Evolutionary conservation across 2,888 invertebrate species (phyloP).

Genomic region (Tetropium fuscum): DNA sequence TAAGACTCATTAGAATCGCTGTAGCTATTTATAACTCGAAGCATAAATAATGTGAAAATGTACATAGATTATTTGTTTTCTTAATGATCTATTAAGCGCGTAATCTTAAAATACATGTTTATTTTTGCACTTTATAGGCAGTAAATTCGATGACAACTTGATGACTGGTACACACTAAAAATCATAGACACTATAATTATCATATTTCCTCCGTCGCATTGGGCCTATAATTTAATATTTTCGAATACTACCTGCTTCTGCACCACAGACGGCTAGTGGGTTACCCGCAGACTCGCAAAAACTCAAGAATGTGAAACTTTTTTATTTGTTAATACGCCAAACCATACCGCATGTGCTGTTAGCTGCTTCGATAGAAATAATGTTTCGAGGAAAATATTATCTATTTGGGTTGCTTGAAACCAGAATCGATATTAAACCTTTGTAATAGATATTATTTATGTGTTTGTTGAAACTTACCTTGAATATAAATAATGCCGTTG

Average conservation of each 20-base stretch:
- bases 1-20: background rate
- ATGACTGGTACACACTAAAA: conserved; percentile 12
- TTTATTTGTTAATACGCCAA: conserved; percentile 21
- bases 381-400: conserved; percentile 17
- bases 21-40: conserved; percentile 3
- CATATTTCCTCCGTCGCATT: background rate
- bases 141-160: conserved; percentile 24
- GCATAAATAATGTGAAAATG: conserved; percentile 12
- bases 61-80: conserved; percentile 11
- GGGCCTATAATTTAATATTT: conserved; percentile 32
- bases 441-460: conserved; percentile 13
- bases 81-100: conserved; percentile 3
- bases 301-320: conserved; percentile 24
- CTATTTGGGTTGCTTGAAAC: conserved; percentile 7
- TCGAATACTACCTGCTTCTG: conserved; percentile 29
- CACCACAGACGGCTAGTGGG: conserved; percentile 19
- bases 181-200: conserved; percentile 11
- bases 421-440: conserved; percentile 5
- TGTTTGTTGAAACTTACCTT: conserved; percentile 15
- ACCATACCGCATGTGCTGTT: conserved; percentile 12
- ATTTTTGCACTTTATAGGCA: conserved; percentile 16
- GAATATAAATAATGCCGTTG: conserved; percentile 6
- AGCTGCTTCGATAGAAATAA: conserved; percentile 16
- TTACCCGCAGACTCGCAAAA: conserved; percentile 18
- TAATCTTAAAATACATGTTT: conserved; percentile 12